phyloP scores from a whole-genome alignment of 1,140 invertebrate species.

The Drosophila erecta region DNA sequence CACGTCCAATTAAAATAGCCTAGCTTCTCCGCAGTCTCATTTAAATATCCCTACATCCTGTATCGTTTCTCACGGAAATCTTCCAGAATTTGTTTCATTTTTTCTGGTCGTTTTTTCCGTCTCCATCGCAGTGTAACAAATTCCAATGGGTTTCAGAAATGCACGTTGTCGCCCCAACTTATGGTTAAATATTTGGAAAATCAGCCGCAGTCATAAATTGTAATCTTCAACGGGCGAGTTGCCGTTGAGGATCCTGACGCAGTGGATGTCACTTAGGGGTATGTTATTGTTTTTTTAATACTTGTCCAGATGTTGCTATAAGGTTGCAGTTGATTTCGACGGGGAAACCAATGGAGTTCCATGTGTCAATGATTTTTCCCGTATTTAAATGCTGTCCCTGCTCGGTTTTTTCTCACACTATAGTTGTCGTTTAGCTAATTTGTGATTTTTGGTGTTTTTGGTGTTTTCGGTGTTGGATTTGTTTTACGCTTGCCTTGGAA shows the following conservation, averaged over 20 bases:
- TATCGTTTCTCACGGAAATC: constrained; percentile 68
- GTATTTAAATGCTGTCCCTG: constrained; percentile 59
- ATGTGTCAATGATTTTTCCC: constrained; percentile 69
- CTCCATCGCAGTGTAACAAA: constrained; percentile 59
- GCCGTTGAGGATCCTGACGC: constrained; percentile 55
- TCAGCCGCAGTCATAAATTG: constrained; percentile 57
- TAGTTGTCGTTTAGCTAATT: constrained; percentile 69
- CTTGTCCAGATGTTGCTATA: constrained; percentile 66
- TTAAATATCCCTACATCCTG: constrained; percentile 45
- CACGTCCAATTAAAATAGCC: constrained; percentile 30
- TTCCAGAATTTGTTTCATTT: constrained; percentile 15
- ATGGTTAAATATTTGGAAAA: constrained; percentile 56
- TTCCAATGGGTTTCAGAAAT: constrained; percentile 49
- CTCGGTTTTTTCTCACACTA: constrained; percentile 63
- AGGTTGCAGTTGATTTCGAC: constrained; percentile 20
- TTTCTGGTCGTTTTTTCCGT: constrained; percentile 17
- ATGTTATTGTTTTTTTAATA: constrained; percentile 62
- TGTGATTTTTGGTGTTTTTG: constrained; percentile 78
- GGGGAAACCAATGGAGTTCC: constrained; percentile 15
- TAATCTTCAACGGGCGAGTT: constrained; percentile 66
- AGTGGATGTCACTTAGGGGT: constrained; percentile 51
- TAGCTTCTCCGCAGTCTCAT: constrained; percentile 1
- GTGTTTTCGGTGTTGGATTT: constrained; percentile 76
- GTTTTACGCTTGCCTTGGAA: constrained; percentile 69
- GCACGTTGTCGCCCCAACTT: constrained; percentile 62